Evolutionary conservation across 2,113 vertebrate species (phyloP), one percentile per base, ranked within the genome.

Genomic region (Megaleporinus macrocephalus): DNA sequence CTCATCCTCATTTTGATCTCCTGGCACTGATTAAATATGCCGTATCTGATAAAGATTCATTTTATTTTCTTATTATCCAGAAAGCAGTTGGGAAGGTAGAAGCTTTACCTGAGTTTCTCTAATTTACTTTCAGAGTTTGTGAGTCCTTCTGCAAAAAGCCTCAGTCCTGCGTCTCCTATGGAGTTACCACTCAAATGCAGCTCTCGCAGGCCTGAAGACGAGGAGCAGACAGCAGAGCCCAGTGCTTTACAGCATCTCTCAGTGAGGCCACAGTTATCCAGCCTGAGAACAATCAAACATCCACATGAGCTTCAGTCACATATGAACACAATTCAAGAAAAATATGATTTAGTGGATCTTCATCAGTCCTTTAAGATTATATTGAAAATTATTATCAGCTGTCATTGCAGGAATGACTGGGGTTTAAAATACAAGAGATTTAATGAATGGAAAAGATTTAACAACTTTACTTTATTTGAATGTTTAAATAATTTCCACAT

Each of bases 201-300:
- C 73, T 81, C 61, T 69, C 18, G 74, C 55, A 85, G 59, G 20
- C 59, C 78, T 18, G 79, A 84, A 12, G 72, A 74, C 16, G 51
- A 62, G 0, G 30, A 81, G 22, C 74, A 65, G 18, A 85, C 18
- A 3, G 62, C 71, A 33, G 69, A 73, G 18, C 66, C 83, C 76
- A 85, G 62, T 36, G 79, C 57, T 73, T 30, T 81, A 24, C 83
- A 85, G 61, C 83, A 78, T 71, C 79, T 81, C 74, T 78, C 71
- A 9, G 79, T 74, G 20, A 85, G 79, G 26, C 75, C 78, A 73
- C 83, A 82, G 70, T 78, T 81, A 82, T 73, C 61, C 18, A 85
- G 75, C 71, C 83, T 85, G 70, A 22, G 30, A 62, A 59, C 73
- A 47, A 61, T 26, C 12, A 44, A 44, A 7, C 41, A 44, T 44